Conservation (phyloP, 1,140 invertebrate genomes). For the Drosophila ambigua region DNA sequence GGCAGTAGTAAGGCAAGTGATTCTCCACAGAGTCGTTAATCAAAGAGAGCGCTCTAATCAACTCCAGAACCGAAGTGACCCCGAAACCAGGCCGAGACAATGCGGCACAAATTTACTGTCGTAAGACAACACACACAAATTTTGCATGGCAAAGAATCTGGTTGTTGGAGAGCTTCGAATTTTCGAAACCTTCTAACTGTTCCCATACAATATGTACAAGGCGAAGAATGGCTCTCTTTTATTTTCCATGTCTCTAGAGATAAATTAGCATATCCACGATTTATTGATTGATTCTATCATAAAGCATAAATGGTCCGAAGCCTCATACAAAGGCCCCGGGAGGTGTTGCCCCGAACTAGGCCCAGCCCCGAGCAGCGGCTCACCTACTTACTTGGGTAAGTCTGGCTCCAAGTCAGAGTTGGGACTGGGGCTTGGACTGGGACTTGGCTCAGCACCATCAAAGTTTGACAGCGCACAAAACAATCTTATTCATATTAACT, state of each 20-base stretch:
- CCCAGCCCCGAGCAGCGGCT: conserved; percentile 9
- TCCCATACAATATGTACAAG: conserved; percentile 28
- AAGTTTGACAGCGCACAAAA: conserved; percentile 51
- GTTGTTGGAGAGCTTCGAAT: conserved; percentile 11
- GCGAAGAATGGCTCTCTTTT: conserved; percentile 22
- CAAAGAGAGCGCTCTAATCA: conserved; percentile 56
- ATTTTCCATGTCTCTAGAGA: conserved; percentile 1
- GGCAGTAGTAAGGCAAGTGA: conserved; percentile 5
- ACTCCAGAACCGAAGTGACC: conserved; percentile 49
- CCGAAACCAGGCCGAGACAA: conserved; percentile 52
- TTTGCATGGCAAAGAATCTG: conserved; percentile 48
- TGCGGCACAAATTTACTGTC: conserved; percentile 58
- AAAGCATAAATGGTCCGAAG: conserved; percentile 34
- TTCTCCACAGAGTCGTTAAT: conserved; percentile 59
- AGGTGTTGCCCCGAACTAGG: conserved; percentile 24
- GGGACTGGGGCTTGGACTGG: not conserved
- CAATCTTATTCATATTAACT: conserved; percentile 70
- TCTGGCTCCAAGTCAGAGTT: conserved; percentile 21
- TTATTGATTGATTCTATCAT: conserved; percentile 51
- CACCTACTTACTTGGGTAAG: conserved; percentile 33
- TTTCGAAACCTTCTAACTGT: conserved; percentile 38
- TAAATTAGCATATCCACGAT: conserved; percentile 35
- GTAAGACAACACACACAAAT: conserved; percentile 38
- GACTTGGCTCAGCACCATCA: conserved; percentile 30
- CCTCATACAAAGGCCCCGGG: conserved; percentile 41